These are phyloP conservation scores for Clunio marinus DNA, from an alignment of 2,888 invertebrate genomes.

Conservation along the genomic window DNA sequence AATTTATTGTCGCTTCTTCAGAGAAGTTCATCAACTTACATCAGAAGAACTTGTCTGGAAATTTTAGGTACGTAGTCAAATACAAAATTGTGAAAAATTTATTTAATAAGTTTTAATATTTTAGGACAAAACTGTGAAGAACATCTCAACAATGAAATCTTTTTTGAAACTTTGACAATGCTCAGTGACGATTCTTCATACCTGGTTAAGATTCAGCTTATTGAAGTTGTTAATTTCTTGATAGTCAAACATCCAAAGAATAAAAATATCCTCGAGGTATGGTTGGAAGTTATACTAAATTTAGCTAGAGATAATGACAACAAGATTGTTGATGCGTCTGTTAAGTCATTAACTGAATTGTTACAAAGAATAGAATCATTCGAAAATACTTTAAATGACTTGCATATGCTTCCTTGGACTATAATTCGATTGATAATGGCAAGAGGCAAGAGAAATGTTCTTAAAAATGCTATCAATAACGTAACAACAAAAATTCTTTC, in stretches of 20 bases:
- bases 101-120: background rate
- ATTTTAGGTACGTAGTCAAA: constrained; percentile 15
- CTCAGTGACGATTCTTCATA: constrained; percentile 28
- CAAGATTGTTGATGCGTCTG: constrained; percentile 20
- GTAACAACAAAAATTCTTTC: constrained; percentile 12
- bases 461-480: constrained; percentile 17
- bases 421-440: constrained; percentile 15
- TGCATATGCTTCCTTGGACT: constrained; percentile 10
- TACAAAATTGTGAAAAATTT: background rate
- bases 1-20: constrained; percentile 21
- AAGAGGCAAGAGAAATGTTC: constrained; percentile 20
- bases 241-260: constrained; percentile 10
- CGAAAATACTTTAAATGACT: constrained; percentile 29
- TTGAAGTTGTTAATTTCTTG: constrained; percentile 5
- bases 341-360: background rate
- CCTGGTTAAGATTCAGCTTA: constrained; percentile 22
- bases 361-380: constrained; percentile 28
- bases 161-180: constrained; percentile 7
- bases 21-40: background rate
- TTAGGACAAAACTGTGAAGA: constrained; percentile 22
- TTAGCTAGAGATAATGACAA: constrained; percentile 27
- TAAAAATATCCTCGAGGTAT: constrained; percentile 12
- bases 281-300: constrained; percentile 22
- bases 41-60: constrained; percentile 30
- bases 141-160: constrained; percentile 8